These are phyloP conservation scores for Myiotriccus ornatus DNA, from an alignment of 2,797 vertebrate genomes.

Conservation along the genomic window DNA sequence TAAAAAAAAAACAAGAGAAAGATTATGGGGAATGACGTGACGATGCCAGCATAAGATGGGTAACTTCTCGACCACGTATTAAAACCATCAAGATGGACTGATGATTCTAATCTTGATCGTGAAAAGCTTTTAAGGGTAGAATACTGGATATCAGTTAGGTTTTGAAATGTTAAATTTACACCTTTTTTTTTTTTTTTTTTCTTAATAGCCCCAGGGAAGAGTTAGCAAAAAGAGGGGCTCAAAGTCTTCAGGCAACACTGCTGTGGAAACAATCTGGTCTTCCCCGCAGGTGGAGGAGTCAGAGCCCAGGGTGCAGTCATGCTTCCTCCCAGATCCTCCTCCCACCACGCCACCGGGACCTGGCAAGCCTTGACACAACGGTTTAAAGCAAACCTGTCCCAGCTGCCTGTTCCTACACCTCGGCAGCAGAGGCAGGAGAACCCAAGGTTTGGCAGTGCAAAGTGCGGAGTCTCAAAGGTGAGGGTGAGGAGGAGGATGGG, in stretches of 20 bases:
- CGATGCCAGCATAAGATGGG: conserved; percentile 37
- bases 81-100: background rate
- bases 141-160: conserved; percentile 49
- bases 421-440: background rate
- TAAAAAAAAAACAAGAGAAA: conserved; percentile 35
- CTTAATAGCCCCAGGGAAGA: background rate
- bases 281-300: background rate
- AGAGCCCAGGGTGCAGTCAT: background rate
- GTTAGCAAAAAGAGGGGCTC: background rate
- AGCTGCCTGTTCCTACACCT: background rate
- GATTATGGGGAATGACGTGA: conserved; percentile 30
- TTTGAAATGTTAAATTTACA: background rate
- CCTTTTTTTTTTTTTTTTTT: background rate
- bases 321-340: conserved; percentile 21
- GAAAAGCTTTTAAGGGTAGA: conserved; percentile 61
- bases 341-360: background rate
- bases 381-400: background rate
- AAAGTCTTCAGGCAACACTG: background rate
- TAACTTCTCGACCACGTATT: conserved; percentile 61
- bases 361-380: background rate
- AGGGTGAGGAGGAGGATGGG: background rate
- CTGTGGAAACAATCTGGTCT: background rate
- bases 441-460: background rate
- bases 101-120: conserved; percentile 46
- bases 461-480: background rate